Conservation (phyloP, 1,140 invertebrate species). For the Drosophila albomicans region DNA sequence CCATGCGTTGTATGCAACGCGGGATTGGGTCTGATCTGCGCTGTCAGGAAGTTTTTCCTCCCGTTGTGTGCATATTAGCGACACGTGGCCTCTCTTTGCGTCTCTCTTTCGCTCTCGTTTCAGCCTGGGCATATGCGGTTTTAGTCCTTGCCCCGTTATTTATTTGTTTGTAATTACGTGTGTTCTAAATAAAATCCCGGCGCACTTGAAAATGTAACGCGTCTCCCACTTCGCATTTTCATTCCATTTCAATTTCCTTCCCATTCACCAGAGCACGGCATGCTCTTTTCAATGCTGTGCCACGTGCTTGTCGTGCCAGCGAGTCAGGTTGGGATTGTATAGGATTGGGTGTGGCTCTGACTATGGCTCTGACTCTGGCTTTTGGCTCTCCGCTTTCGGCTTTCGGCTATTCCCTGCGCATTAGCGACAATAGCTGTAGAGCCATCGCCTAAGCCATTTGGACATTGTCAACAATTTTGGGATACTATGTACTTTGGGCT, state of each 20-base stretch:
- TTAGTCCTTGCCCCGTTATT: constrained; percentile 50
- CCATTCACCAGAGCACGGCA: constrained; percentile 1
- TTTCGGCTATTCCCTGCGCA: constrained; percentile 60
- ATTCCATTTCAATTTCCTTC: constrained; percentile 9
- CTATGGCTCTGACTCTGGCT: no score
- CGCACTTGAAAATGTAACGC: constrained; percentile 66
- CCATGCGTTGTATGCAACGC: not conserved
- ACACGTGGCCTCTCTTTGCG: constrained; percentile 59
- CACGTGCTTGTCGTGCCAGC: constrained; percentile 24
- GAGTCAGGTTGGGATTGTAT: constrained; percentile 10
- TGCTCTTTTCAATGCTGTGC: constrained; percentile 43
- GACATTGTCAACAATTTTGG: constrained; percentile 78
- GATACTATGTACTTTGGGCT: constrained; percentile 57
- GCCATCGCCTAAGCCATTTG: constrained; percentile 59
- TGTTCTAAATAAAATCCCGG: constrained; percentile 76
- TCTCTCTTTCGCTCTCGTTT: not conserved
- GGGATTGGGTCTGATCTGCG: constrained; percentile 17
- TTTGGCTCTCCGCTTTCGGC: not conserved
- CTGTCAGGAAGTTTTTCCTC: not conserved
- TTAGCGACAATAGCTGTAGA: constrained; percentile 44
- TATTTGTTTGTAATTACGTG: constrained; percentile 84
- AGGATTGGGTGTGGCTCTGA: constrained; percentile 13
- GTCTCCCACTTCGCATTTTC: constrained; percentile 12
- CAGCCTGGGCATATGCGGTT: constrained; percentile 58
- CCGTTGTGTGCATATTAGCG: constrained; percentile 67